Percentiles rank a stretch among this genome's conserved stretches.
Evolutionary conservation across 2,797 vertebrate genomes (phyloP).

Genomic region (Acanthurus tractus): DNA sequence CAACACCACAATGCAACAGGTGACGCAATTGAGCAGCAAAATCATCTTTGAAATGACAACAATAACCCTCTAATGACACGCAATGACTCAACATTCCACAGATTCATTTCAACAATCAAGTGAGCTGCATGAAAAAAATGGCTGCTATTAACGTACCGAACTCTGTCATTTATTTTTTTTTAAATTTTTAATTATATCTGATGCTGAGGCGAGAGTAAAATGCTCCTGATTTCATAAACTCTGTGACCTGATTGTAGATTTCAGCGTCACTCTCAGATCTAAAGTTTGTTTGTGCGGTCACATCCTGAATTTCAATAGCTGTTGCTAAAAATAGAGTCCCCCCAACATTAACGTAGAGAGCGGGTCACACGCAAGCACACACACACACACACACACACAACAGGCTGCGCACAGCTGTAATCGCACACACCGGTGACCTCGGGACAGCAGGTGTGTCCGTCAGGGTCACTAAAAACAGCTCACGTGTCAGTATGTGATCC

Average conservation of each 20-base stretch:
- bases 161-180: background rate
- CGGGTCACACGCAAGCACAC: background rate
- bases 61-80: slow-evolving; percentile 27
- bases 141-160: slow-evolving; percentile 39
- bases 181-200: background rate
- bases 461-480: slow-evolving; percentile 21
- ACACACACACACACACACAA: background rate
- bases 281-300: slow-evolving; percentile 4
- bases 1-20: slow-evolving; percentile 44
- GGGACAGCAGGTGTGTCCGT: slow-evolving; percentile 23
- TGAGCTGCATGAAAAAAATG: slow-evolving; percentile 21
- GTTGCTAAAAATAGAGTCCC: slow-evolving; percentile 20
- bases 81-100: slow-evolving; percentile 44
- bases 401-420: background rate
- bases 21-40: slow-evolving; percentile 22
- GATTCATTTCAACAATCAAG: slow-evolving; percentile 42
- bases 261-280: background rate
- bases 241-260: slow-evolving; percentile 12
- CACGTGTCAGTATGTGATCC: slow-evolving; percentile 1
- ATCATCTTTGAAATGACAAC: slow-evolving; percentile 10
- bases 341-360: background rate
- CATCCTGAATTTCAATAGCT: slow-evolving; percentile 21
- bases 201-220: background rate
- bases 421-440: background rate
- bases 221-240: background rate